Base-by-base conservation (phyloP, 1,140 invertebrate genomes). In the Aphelenchoides fujianensis region DNA sequence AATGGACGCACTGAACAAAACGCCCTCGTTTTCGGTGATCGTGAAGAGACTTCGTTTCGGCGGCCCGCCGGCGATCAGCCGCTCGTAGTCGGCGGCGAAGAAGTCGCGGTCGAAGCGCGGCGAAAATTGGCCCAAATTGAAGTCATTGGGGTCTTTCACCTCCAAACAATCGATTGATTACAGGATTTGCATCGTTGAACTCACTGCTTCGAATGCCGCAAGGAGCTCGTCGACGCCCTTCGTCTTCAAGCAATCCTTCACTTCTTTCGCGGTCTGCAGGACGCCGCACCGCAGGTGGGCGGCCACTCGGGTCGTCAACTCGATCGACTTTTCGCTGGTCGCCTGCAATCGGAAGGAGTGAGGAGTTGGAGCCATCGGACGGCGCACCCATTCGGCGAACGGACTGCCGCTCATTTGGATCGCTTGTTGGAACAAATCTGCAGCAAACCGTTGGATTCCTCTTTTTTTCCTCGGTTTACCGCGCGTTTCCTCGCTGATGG, bases 371-470 rank as follows among this genome's bases (percentile, higher is more conserved):
- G 23, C 41, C 23, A 12, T n/a, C 23, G 12, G 23, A 48, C 23
- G 23, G 41, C n/a, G 12, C 41, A 48, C 57, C 57, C 52, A 70
- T 61, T 78, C 67, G n/a, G 52, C 34, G 34, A 76, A 74, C 23
- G 41, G 54, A 32, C 70, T 74, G 12, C 75, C 75, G 55, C 75
- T 76, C 12, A 75, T 55, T 73, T 76, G 75, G 16, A 76, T 54
- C 2, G 52, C 66, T 73, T 76, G 77, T 27, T 68, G 37, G 55
- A 76, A 78, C n/a, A 74, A 67, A 34, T 75, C 64, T 76, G 53
- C 73, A 72, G 9, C 9, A 41, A 2, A 31, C 9, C 1, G 37
- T 31, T n/a, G 32, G 32, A 32, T n/a, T 32, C 27, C 16, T n/a
- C n/a, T 19, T 9, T 41, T 16, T 53, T 61, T 16, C 62, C n/a